Evolutionary conservation across 2,888 invertebrate species (phyloP).

Genomic region (Melanargia galathea): DNA sequence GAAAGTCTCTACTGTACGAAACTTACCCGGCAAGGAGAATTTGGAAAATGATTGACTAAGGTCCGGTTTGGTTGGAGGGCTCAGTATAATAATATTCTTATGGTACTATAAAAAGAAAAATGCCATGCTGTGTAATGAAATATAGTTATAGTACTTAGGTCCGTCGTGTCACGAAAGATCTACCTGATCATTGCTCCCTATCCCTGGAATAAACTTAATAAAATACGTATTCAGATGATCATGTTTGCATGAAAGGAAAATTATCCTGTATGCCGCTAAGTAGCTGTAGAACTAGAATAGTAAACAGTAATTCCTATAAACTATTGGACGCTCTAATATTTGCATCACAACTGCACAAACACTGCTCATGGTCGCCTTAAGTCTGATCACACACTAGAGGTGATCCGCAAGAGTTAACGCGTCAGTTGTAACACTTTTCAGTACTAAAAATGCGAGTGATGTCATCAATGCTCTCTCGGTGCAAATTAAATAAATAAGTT

Average conservation of each 20-base stretch:
- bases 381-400: background rate
- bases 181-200: background rate
- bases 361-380: conserved; percentile 18
- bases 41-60: too few species aligned
- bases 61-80: too few species aligned
- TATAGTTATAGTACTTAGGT: background rate
- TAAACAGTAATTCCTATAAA: conserved; percentile 8
- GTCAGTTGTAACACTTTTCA: too few species aligned
- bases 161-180: background rate
- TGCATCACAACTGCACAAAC: conserved; percentile 26
- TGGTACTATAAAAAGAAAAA: too few species aligned
- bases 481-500: too few species aligned
- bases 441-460: too few species aligned
- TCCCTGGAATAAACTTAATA: background rate
- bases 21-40: too few species aligned
- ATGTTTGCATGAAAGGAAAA: background rate
- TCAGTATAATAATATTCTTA: too few species aligned
- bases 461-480: too few species aligned
- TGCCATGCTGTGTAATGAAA: background rate
- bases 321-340: conserved; percentile 27
- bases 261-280: background rate
- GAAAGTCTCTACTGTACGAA: too few species aligned
- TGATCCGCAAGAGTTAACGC: background rate
- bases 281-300: conserved; percentile 4
- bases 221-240: background rate